Evolutionary conservation across 2,113 vertebrate species (phyloP), one percentile per base, ranked within the genome.

Genomic region (Clinocottus analis): DNA sequence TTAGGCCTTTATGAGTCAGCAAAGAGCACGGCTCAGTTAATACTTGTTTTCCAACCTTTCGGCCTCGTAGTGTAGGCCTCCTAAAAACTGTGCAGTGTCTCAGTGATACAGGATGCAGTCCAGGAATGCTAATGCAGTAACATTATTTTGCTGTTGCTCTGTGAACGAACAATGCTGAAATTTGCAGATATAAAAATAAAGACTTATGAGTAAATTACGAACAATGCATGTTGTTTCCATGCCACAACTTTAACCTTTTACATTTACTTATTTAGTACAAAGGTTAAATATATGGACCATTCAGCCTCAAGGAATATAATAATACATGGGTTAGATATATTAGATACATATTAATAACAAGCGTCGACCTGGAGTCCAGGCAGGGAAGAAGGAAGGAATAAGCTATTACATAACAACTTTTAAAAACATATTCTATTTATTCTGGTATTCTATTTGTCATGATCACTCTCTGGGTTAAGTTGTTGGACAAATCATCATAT

Each of bases 1-100:
- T 89, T 77, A 75, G 47, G 71, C 65, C 73, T 82, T 72, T 64
- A 65, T 72, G 80, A 89, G 82, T 90, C 76, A 90, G 80, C 82
- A 81, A 64, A 77, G 68, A 77, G 41, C 11, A 75, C 1, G 41
- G 69, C 77, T 85, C 81, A 82, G 83, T 82, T 73, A 69, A 67
- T 69, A 76, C 49, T 63, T 41, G 11, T 35, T 74, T 41, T 61
- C 41, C 47, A 77, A 53, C 37, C 73, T 74, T 73, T 80, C 80
- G 49, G 63, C 45, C 76, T 83, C 31, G 25, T 0, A 10, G 12
- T 27, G 23, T 19, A 35, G 27, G 41, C 61, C 35, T 3, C 31
- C 14, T 16, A 11, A 69, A 80, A 68, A 55, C 6, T 21, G 65
- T 6, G 53, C 6, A 43, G 23, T 14, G 19, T 72, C 35, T 63